Base-by-base conservation (phyloP, 2,888 invertebrate species). In the Papilio protenor region DNA sequence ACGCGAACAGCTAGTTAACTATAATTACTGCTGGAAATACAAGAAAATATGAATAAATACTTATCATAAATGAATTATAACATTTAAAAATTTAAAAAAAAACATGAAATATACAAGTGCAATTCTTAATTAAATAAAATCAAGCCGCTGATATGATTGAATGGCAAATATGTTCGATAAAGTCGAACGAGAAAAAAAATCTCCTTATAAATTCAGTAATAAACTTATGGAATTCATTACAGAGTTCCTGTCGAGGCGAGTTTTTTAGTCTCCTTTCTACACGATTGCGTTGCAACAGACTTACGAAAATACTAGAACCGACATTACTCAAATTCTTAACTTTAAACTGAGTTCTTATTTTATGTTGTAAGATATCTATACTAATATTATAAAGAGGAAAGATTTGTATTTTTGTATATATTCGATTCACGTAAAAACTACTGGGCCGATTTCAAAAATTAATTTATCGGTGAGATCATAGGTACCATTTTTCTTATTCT, bases 211-310 rank as follows among this genome's bases (percentile, higher is more conserved):
- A 70, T 70, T 75, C 61, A 71, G 27, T 57, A 57, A 59, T 27
- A 73, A 78, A 78, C 72, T 75, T 78, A 78, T 78, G 75, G 78
- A 75, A 78, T 77, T 61, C 74, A 77, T 77, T 77, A 77, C 40
- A 23, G 52, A 70, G 70, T 77, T 77, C 77, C 77, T 75, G 74
- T 61, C 61, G 69, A 45, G 69, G 49, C 49, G 49, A 23, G 74
- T 77, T 77, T 77, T 77, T 77, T 77, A 33, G 21, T 23, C 33
- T 23, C 70, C 70, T 71, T 74, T 75, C 70, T 52, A 75, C 71
- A 52, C 74, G 64, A 69, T n/a, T 66, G 76, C 55, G 70, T 61
- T 71, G 61, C 70, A 52, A 77, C 49, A 70, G 74, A 59, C 52
- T 33, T 74, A 59, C 40, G 49, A 74, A 75, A 74, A 59, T 77